Base-by-base conservation (phyloP, 2,113 vertebrate genomes). In the Poeciliopsis occidentalis region DNA sequence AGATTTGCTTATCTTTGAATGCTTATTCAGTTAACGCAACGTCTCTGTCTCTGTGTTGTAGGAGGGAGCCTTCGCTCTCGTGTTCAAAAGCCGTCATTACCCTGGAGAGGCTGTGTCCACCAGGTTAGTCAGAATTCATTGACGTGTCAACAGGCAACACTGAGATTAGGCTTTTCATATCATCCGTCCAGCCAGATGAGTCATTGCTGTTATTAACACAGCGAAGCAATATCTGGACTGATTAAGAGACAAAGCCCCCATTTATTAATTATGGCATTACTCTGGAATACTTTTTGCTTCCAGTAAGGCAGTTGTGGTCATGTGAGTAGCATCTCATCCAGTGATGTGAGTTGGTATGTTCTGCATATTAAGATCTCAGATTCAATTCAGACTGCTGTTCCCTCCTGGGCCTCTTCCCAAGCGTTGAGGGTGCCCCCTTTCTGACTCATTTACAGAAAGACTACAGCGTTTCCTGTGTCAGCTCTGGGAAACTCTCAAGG, bases 41-140 rank as follows among this genome's bases (percentile, higher is more conserved):
- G 67, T 63, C 0, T 60, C 0, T 60, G 15, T 34, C 32, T 34
- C 32, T 79, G 70, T 81, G 34, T 78, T 29, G 64, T 73, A 99
- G 98, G 98, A 99, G 92, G 98, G 98, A 0, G 96, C 98, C 62
- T 99, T 97, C 63, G 97, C 97, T 0, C 79, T 99, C 83, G 97
- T 98, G 87, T 98, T 99, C 91, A 99, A 99, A 95, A 99, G 98
- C 71, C 92, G 95, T 66, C 96, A 96, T 89, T 98, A 95, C 84
- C 97, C 97, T 2, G 96, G 95, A 85, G 96, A 98, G 92, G 97
- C 96, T 0, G 95, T 99, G 80, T 94, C 94, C 82, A 96, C 98
- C 79, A 97, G 97, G 98, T 99, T 84, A 91, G 96, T 92, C 76
- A 15, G 17, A 5, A 37, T 32, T 41, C 51, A 63, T 41, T 73